Percentiles rank a stretch among this genome's conserved stretches.
phyloP scores from a whole-genome alignment of 35 echinoderm and acorn worm species.

The Eucidaris tribuloides region DNA sequence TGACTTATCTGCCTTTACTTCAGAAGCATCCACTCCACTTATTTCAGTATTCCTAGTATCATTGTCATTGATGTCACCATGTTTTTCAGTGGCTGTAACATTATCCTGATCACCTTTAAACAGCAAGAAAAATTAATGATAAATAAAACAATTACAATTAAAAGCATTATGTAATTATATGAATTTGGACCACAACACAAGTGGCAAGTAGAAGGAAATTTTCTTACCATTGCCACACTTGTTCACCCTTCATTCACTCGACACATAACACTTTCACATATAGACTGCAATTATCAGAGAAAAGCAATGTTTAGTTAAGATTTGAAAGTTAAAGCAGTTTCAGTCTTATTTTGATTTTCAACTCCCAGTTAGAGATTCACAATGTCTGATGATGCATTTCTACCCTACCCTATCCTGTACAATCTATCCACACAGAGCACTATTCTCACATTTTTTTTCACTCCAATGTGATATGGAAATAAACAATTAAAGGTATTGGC shows the following conservation, averaged over 20 bases:
- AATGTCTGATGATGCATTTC: no score
- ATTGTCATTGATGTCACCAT: not conserved
- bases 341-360: no score
- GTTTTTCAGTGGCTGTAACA: not conserved
- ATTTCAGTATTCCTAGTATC: not conserved
- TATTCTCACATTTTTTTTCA: no score
- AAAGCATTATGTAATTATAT: not conserved
- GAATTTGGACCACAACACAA: not conserved
- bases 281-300: no score
- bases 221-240: not conserved
- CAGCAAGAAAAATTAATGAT: not conserved
- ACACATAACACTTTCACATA: no score
- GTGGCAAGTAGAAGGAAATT: not conserved
- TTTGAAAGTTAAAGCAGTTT: no score
- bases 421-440: no score
- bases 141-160: not conserved
- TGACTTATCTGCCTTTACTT: not conserved
- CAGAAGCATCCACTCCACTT: not conserved
- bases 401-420: no score
- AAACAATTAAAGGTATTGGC: no score
- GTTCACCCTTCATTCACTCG: no score
- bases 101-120: not conserved
- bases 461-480: not conserved
- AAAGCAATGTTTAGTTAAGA: no score
- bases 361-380: no score